These are phyloP conservation scores for Myotis daubentonii DNA, from an alignment of 2,797 vertebrate species.

Conservation along the genomic window DNA sequence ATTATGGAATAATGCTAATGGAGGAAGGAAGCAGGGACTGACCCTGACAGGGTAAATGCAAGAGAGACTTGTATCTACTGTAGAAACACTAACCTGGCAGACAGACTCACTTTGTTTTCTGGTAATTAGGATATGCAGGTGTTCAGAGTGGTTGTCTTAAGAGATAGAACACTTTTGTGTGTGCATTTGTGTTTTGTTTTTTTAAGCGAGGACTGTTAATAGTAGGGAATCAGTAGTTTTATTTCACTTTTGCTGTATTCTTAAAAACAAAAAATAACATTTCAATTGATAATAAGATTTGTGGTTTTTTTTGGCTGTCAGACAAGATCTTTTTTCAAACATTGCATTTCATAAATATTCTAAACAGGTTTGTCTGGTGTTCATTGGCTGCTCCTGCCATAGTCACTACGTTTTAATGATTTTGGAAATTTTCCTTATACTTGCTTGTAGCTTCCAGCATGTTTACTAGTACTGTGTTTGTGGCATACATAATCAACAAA, in stretches of 20 bases:
- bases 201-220: constrained; percentile 26
- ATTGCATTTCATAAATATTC: constrained; percentile 54
- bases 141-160: neutral
- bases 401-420: constrained; percentile 51
- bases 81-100: neutral
- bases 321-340: constrained; percentile 1
- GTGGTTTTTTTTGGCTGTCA: constrained; percentile 60
- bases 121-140: neutral
- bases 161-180: neutral
- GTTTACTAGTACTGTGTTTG: constrained; percentile 45
- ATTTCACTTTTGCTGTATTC: constrained; percentile 33
- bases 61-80: neutral
- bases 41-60: neutral
- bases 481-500: constrained; percentile 44
- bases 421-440: constrained; percentile 64
- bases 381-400: constrained; percentile 46
- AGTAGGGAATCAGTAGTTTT: constrained; percentile 43
- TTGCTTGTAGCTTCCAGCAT: constrained; percentile 61
- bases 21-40: neutral
- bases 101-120: constrained; percentile 13
- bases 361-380: constrained; percentile 58
- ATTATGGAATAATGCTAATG: neutral
- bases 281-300: constrained; percentile 49
- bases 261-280: constrained; percentile 36
- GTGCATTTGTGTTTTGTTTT: neutral